Evolutionary conservation across 2,113 vertebrate genomes (phyloP).

Genomic region (Blennius ocellaris): DNA sequence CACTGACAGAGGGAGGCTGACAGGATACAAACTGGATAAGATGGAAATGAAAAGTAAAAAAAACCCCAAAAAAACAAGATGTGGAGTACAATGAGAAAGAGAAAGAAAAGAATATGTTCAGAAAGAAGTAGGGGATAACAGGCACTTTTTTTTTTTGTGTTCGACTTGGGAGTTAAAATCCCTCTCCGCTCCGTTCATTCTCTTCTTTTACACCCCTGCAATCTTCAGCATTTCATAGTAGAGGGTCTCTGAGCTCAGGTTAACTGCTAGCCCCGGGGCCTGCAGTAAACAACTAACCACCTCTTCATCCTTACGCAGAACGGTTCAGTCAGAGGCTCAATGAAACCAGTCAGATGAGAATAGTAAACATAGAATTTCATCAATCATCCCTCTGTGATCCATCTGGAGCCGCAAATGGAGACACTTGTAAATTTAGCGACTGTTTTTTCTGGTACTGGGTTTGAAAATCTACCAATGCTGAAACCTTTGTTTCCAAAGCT

Average conservation of each 20-base stretch:
- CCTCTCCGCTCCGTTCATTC: slow-evolving; percentile 17
- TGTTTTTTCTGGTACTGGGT: no score
- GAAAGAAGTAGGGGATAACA: slow-evolving; percentile 43
- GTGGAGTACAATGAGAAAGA: slow-evolving; percentile 48
- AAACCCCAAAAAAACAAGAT: neutral
- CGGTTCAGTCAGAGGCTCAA: slow-evolving; percentile 60
- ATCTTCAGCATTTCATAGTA: slow-evolving; percentile 81
- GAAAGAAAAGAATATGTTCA: slow-evolving; percentile 1
- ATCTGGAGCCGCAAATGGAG: no score
- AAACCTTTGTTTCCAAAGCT: no score
- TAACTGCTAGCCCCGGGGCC: slow-evolving; percentile 82
- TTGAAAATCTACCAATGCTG: no score
- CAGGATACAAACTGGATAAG: slow-evolving; percentile 25
- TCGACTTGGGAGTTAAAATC: slow-evolving; percentile 78
- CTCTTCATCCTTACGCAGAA: slow-evolving; percentile 19
- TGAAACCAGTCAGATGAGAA: no score
- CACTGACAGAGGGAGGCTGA: slow-evolving; percentile 61
- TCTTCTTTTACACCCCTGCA: slow-evolving; percentile 77
- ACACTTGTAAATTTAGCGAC: no score
- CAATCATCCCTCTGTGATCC: no score
- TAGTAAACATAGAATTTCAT: no score
- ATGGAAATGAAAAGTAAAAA: neutral
- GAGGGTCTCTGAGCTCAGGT: slow-evolving; percentile 79
- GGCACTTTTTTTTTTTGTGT: slow-evolving; percentile 84
- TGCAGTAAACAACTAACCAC: slow-evolving; percentile 24